These are phyloP conservation scores for Pangasius krempfi DNA, from an alignment of 2,797 vertebrate species.

Conservation along the genomic window DNA sequence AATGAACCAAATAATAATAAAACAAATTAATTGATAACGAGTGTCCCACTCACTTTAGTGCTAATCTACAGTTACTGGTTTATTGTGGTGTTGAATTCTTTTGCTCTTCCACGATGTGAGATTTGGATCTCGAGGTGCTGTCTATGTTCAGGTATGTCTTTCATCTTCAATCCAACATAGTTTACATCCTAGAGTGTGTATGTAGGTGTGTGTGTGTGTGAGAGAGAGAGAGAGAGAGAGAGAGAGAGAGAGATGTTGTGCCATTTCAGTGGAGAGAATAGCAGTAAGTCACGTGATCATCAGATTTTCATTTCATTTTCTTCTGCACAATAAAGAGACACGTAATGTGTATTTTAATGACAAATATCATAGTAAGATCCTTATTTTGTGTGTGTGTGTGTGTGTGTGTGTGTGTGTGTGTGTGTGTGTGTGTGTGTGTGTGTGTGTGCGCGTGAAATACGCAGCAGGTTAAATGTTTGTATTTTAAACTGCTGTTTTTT, in stretches of 20 bases:
- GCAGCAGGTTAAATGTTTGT: not conserved
- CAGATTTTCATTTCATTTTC: not conserved
- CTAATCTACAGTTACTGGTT: not conserved
- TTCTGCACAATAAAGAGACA: not conserved
- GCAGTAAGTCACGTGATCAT: not conserved
- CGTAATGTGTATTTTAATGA: not conserved
- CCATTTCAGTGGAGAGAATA: not conserved
- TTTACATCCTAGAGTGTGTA: not conserved
- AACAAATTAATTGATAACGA: not conserved
- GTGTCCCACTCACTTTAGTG: not conserved
- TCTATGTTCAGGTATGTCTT: not conserved
- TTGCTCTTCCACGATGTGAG: not conserved
- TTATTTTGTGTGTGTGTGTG: not conserved
- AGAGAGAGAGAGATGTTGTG: not conserved
- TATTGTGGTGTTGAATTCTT: not conserved
- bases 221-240: too few relatives aligned
- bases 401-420: too few relatives aligned
- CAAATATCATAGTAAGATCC: not conserved
- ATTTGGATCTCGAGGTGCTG: not conserved
- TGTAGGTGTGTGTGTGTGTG: not conserved
- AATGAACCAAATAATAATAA: not conserved
- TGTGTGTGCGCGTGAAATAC: not conserved
- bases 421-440: not conserved
- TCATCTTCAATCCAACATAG: not conserved
- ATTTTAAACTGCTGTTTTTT: not conserved